phyloP scores from a whole-genome alignment of 2,888 invertebrate species.

The Unio delphinus region DNA sequence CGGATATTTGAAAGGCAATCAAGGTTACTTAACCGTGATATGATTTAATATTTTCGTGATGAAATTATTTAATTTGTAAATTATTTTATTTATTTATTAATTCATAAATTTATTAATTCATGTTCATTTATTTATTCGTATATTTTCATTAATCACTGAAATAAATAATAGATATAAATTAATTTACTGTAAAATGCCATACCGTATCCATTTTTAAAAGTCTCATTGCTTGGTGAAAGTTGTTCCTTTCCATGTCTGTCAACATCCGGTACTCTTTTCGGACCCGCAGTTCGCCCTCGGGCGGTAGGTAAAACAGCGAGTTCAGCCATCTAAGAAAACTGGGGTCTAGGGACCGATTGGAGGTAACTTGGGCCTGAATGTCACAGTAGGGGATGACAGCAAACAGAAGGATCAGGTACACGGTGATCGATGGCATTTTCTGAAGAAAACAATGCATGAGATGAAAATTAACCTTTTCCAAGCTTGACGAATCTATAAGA shows the following conservation, averaged over 20 bases:
- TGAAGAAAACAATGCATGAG: slow-evolving; percentile 10
- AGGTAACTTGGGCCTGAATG: slow-evolving; percentile 30
- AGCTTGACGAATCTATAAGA: too few relatives aligned
- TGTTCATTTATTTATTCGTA: too few relatives aligned
- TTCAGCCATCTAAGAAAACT: slow-evolving; percentile 46
- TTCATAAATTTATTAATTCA: too few relatives aligned
- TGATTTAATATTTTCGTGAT: too few relatives aligned
- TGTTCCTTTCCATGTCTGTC: slow-evolving; percentile 44
- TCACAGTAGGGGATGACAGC: slow-evolving; percentile 34
- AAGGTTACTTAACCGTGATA: too few relatives aligned
- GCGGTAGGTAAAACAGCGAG: slow-evolving; percentile 43
- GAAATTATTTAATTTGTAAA: too few relatives aligned
- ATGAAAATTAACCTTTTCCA: too few relatives aligned
- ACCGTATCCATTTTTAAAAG: slow-evolving; percentile 54
- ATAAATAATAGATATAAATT: too few relatives aligned
- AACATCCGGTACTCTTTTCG: slow-evolving; percentile 57
- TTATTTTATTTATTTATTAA: too few relatives aligned
- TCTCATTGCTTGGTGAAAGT: slow-evolving; percentile 49
- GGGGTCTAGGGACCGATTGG: slow-evolving; percentile 35
- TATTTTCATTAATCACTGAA: too few relatives aligned
- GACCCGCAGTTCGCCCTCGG: slow-evolving; percentile 42
- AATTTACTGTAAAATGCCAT: slow-evolving; percentile 4
- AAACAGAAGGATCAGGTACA: slow-evolving; percentile 23
- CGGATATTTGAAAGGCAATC: too few relatives aligned
- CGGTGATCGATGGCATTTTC: slow-evolving; percentile 36